Evolutionary conservation across 2,797 vertebrate species (phyloP).

Genomic region (Ambastaia sidthimunki): DNA sequence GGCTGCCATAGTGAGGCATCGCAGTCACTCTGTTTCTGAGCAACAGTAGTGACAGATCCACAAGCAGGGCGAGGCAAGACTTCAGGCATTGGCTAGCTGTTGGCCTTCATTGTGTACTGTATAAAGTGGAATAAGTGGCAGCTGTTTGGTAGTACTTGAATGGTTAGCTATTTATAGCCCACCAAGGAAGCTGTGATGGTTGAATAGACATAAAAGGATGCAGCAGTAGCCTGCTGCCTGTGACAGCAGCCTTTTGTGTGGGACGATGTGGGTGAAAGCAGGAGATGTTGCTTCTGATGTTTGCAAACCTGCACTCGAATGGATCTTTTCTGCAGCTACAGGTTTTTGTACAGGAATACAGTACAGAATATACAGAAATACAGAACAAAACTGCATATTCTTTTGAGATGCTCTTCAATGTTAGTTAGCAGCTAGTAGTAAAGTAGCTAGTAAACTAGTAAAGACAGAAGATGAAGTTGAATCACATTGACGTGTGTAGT

Average conservation of each 20-base stretch:
- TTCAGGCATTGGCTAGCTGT: background rate
- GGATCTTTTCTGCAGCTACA: background rate
- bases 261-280: slow-evolving; percentile 7
- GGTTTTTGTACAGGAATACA: background rate
- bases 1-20: background rate
- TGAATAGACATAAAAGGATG: slow-evolving; percentile 60
- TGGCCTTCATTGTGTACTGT: slow-evolving; percentile 10
- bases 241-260: slow-evolving; percentile 30
- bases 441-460: no score
- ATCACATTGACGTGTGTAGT: no score
- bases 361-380: background rate
- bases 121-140: slow-evolving; percentile 17
- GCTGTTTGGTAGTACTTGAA: slow-evolving; percentile 66
- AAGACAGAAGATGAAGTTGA: no score
- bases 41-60: background rate
- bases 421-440: no score
- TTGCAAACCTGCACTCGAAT: background rate
- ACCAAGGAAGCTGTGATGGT: slow-evolving; percentile 62
- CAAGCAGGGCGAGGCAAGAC: background rate
- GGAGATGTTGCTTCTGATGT: slow-evolving; percentile 14
- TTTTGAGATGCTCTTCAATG: background rate
- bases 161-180: slow-evolving; percentile 75
- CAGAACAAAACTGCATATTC: background rate
- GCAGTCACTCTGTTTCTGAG: no score
- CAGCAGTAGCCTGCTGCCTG: slow-evolving; percentile 22